Evolutionary conservation across 1,140 invertebrate genomes (phyloP).

Genomic region (Archivesica marissinica): DNA sequence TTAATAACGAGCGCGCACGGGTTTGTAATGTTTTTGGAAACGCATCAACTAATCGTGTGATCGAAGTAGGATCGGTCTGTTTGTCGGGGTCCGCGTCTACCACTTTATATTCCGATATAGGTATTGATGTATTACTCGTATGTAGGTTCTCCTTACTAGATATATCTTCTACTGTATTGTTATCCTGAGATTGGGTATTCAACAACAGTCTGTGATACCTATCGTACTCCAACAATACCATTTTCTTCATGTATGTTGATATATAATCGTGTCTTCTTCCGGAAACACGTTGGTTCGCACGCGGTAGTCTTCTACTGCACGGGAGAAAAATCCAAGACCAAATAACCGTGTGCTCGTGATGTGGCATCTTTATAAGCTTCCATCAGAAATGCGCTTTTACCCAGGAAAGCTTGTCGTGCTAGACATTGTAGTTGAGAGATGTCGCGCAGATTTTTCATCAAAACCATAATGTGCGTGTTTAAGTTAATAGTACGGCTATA

Average conservation of each 20-base stretch:
- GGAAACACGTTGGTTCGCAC: slow-evolving; percentile 22
- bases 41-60: too few species aligned
- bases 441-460: slow-evolving; percentile 40
- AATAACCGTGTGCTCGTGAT: background rate
- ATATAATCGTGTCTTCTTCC: slow-evolving; percentile 21
- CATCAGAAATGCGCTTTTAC: slow-evolving; percentile 1
- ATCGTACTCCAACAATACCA: slow-evolving; percentile 18
- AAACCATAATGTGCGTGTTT: slow-evolving; percentile 4
- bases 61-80: background rate
- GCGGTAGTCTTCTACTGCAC: background rate
- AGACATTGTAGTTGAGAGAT: slow-evolving; percentile 33
- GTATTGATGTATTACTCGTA: background rate
- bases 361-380: slow-evolving; percentile 50
- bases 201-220: slow-evolving; percentile 15
- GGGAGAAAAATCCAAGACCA: slow-evolving; percentile 42
- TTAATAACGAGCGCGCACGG: too few species aligned
- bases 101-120: background rate
- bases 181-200: too few species aligned
- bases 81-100: background rate
- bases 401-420: slow-evolving; percentile 25
- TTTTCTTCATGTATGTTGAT: slow-evolving; percentile 32
- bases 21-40: too few species aligned
- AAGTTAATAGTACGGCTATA: slow-evolving; percentile 17
- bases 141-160: too few species aligned
- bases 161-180: too few species aligned